Evolutionary conservation across 2,797 vertebrate species (phyloP), one percentile per base, ranked within the genome.

Genomic region (Philypnodon macrostomus): DNA sequence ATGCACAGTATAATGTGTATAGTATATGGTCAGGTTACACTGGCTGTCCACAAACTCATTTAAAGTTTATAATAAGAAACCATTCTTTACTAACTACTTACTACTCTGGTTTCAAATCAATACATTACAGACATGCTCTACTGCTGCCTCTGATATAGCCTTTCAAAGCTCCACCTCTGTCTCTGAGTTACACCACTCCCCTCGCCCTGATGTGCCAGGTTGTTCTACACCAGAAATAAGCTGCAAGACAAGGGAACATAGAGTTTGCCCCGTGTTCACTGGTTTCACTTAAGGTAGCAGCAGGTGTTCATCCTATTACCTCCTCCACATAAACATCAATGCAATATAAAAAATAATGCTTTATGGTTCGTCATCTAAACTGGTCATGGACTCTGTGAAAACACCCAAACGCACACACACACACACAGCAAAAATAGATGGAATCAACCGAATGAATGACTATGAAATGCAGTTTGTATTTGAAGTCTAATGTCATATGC

Each of bases 41-140:
- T n/a, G 30, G 8, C 26, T 18, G 5, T 18, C 13, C 40, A 29
- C 9, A 42, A 16, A 27, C 40, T n/a, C 39, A 29, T 45, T 42
- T 11, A 18, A 31, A 32, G 16, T 45, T 18, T 30, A 32, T 19
- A 31, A 19, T 45, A 31, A 31, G 2, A 45, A 32, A 13, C 3
- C 5, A 15, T 18, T 18, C 31, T 31, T 45, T 30, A 30, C 11
- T n/a, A 31, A 45, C 27, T 30, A 31, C 11, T 19, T 7, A 3
- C 27, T 32, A 18, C 26, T 32, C 16, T n/a, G 12, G 15, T 45
- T 45, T 45, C 42, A 45, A n/a, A 32, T 32, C 42, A 45, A 31
- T 45, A 31, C 12, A 45, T 44, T 3, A 13, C 4, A 41, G 39
- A 15, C 24, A 15, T 29, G 8, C 17, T 17, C 35, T 18, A 37